These are phyloP conservation scores for Strigops habroptila DNA, from an alignment of 2,113 vertebrate species.

Conservation along the genomic window DNA sequence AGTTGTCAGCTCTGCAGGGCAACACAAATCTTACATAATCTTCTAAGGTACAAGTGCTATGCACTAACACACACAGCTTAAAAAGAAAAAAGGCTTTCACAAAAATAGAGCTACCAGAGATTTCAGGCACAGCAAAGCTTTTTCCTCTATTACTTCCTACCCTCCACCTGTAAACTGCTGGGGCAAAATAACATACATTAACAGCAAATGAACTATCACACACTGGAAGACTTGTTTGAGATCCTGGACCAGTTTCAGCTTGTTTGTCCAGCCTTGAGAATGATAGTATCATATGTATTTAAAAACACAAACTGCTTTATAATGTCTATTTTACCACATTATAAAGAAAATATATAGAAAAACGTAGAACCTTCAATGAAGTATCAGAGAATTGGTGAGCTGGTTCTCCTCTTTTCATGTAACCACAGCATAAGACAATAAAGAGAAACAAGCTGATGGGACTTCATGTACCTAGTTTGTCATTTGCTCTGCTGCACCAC, in stretches of 20 bases:
- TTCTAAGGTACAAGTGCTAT: background rate
- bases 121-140: background rate
- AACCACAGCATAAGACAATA: background rate
- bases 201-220: background rate
- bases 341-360: background rate
- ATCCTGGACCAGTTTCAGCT: background rate
- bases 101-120: background rate
- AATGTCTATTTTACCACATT: background rate
- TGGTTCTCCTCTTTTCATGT: background rate
- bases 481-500: background rate
- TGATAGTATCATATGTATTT: rapidly evolving
- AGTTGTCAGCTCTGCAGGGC: background rate
- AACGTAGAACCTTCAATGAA: background rate
- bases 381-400: background rate
- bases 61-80: background rate
- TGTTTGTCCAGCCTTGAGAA: background rate
- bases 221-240: background rate
- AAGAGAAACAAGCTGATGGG: background rate
- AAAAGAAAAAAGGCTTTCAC: background rate
- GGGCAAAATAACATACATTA: background rate
- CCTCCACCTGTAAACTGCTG: background rate
- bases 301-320: background rate
- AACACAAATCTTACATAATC: background rate
- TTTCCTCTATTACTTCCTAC: background rate
- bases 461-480: background rate